Conservation (phyloP, 2,888 invertebrate genomes). For the Papilio protenor region DNA sequence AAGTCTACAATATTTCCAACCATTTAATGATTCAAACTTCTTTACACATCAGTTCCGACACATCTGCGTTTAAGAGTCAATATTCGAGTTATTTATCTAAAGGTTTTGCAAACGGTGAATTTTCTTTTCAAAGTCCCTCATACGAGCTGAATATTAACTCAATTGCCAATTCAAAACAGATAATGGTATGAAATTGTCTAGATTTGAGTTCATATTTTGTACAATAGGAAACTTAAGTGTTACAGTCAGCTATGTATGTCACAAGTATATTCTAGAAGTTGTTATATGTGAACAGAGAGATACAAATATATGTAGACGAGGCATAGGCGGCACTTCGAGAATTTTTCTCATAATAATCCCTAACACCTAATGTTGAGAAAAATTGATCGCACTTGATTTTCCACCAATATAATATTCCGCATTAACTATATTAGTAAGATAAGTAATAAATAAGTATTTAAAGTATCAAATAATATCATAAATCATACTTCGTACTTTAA, state of each 20-base stretch:
- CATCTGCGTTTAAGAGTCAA: conserved; percentile 14
- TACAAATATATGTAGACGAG: too few relatives aligned
- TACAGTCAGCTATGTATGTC: background rate
- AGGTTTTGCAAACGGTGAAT: background rate
- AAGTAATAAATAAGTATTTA: too few relatives aligned
- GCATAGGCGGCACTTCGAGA: too few relatives aligned
- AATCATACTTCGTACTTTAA: too few relatives aligned
- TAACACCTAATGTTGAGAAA: too few relatives aligned
- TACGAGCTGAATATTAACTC: background rate
- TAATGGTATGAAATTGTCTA: background rate
- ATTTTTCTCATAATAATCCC: too few relatives aligned
- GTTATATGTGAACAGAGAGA: too few relatives aligned
- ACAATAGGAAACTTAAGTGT: background rate
- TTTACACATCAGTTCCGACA: background rate
- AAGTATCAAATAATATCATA: too few relatives aligned
- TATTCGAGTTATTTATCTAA: conserved; percentile 11
- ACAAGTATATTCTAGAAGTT: background rate
- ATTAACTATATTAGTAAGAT: too few relatives aligned
- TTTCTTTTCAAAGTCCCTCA: background rate
- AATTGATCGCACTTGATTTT: too few relatives aligned
- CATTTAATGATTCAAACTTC: background rate
- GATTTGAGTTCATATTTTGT: background rate
- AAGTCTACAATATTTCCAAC: background rate
- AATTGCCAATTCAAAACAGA: conserved; percentile 20
- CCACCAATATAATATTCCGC: too few relatives aligned